phyloP scores from a whole-genome alignment of 2,888 invertebrate species.

The Campoplex capitator region DNA sequence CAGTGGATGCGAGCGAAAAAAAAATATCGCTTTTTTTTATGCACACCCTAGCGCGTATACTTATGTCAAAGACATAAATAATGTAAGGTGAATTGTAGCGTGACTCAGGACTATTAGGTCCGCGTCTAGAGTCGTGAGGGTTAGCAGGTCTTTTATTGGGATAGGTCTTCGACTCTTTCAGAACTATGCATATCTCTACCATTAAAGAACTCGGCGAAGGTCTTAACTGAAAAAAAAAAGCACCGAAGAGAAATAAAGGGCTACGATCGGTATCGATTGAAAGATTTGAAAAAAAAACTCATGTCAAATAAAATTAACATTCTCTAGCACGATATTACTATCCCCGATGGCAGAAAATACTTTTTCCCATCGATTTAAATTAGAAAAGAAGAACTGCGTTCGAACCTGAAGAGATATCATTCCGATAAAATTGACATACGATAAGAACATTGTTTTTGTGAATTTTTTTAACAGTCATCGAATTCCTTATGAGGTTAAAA shows the following conservation, averaged over 20 bases:
- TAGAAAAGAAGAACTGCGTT: no score
- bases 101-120: conserved; percentile 76
- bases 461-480: no score
- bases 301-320: not conserved
- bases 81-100: conserved; percentile 69
- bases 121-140: conserved; percentile 71
- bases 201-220: not conserved
- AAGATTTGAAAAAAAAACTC: not conserved
- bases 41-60: not conserved
- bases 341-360: not conserved
- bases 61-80: conserved; percentile 28
- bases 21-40: no score
- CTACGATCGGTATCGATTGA: not conserved
- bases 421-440: no score
- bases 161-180: conserved; percentile 75
- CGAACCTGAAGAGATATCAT: no score
- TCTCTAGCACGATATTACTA: not conserved
- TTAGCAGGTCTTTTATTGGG: conserved; percentile 78
- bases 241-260: not conserved
- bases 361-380: no score
- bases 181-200: conserved; percentile 16
- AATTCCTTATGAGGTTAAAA: no score
- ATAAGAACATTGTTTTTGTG: no score
- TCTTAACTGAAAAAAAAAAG: not conserved
- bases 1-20: no score